Evolutionary conservation across 2,113 vertebrate species (phyloP).

Genomic region (Lamprologus speciosus): DNA sequence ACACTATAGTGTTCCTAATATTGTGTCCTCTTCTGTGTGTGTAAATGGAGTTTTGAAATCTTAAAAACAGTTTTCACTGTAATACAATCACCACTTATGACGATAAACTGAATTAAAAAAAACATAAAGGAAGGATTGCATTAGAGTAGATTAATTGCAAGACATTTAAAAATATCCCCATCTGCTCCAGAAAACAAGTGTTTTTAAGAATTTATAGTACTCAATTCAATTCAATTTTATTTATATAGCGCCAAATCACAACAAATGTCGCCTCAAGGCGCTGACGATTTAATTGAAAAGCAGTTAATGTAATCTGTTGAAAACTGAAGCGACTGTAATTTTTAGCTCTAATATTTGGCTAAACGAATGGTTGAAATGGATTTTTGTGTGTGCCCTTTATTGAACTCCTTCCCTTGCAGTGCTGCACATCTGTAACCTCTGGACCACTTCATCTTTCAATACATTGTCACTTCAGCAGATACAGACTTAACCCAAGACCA

Average conservation of each 20-base stretch:
- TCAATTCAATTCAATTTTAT: too few relatives aligned
- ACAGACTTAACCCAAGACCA: conserved; percentile 13
- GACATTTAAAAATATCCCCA: background rate
- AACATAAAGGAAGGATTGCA: background rate
- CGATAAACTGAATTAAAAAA: accelerated
- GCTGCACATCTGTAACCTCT: conserved; percentile 34
- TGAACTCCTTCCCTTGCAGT: background rate
- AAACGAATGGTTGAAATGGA: background rate
- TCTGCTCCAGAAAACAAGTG: accelerated
- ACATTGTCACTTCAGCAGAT: conserved; percentile 21
- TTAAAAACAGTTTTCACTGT: background rate
- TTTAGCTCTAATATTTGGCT: background rate
- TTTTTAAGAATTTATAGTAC: background rate
- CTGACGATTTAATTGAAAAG: background rate
- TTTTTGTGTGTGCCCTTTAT: background rate
- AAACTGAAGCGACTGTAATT: background rate
- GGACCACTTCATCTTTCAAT: conserved; percentile 39
- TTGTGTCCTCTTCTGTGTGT: background rate
- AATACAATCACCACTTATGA: background rate
- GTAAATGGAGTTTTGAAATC: background rate
- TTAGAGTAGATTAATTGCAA: background rate
- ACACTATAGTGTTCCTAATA: background rate
- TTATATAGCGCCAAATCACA: too few relatives aligned
- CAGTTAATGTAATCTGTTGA: background rate
- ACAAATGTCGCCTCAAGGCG: too few relatives aligned